A percentile compares a stretch with the other conserved stretches of the same genome.
phyloP scores from a whole-genome alignment of 2,113 vertebrate species.

The Limnothrissa miodon region DNA sequence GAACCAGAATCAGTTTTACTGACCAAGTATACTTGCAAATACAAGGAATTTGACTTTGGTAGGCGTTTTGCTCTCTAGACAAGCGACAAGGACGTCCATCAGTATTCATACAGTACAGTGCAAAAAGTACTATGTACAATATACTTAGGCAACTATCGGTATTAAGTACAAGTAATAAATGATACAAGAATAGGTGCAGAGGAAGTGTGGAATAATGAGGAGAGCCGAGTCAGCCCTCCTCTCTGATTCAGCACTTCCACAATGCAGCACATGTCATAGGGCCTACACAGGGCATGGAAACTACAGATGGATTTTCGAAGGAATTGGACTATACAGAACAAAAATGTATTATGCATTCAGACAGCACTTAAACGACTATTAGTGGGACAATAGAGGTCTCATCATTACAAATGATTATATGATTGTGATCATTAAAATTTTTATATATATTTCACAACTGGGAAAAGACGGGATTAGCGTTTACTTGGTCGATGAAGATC shows the following conservation, averaged over 20 bases:
- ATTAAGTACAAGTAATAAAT: too few relatives aligned
- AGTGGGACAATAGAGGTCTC: neutral
- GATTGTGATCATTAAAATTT: neutral
- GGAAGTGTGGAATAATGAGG: neutral
- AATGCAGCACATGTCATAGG: constrained; percentile 9
- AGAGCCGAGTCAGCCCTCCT: neutral
- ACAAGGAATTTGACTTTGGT: too few relatives aligned
- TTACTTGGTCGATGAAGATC: neutral
- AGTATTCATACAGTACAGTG: too few relatives aligned
- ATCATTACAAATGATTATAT: too few relatives aligned
- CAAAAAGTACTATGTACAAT: too few relatives aligned
- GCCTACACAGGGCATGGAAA: neutral
- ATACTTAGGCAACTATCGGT: too few relatives aligned
- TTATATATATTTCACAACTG: too few relatives aligned
- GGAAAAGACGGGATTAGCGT: neutral
- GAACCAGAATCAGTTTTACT: too few relatives aligned
- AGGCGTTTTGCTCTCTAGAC: too few relatives aligned
- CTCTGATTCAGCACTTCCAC: constrained; percentile 10
- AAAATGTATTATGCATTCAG: neutral
- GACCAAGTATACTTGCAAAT: too few relatives aligned
- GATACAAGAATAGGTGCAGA: too few relatives aligned
- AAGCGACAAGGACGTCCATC: too few relatives aligned
- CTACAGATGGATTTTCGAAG: neutral
- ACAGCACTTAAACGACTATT: neutral
- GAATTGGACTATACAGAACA: neutral